Conservation (phyloP, 2,797 vertebrate species). For the Stomatorhinus walkeri region DNA sequence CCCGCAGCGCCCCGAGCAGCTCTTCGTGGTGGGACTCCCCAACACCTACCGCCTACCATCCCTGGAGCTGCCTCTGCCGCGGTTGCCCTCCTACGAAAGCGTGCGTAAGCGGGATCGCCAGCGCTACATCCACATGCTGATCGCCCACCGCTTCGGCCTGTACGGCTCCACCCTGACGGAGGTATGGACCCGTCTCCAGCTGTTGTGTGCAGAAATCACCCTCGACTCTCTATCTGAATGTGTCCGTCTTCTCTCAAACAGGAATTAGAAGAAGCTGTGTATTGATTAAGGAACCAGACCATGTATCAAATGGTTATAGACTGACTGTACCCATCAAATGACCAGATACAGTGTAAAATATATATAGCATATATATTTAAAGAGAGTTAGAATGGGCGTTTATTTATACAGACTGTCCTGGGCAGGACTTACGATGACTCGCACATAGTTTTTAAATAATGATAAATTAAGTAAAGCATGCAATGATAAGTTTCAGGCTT, state of each 20-base stretch:
- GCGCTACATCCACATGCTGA: constrained; percentile 77
- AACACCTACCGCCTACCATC: constrained; percentile 65
- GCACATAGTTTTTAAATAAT: neutral
- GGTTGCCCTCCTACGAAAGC: constrained; percentile 69
- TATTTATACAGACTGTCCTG: neutral
- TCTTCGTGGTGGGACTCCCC: constrained; percentile 65
- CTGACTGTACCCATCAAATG: neutral
- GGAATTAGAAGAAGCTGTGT: neutral
- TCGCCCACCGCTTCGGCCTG: constrained; percentile 68
- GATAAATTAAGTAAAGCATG: neutral
- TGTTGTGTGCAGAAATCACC: neutral
- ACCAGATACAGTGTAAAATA: neutral
- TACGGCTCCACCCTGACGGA: constrained; percentile 55
- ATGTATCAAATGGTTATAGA: neutral
- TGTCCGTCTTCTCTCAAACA: neutral
- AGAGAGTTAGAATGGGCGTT: neutral
- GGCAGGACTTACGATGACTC: neutral
- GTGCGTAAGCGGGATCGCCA: constrained; percentile 73
- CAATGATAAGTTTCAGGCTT: neutral
- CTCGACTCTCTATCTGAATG: neutral
- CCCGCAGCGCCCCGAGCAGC: constrained; percentile 50
- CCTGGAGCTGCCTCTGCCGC: constrained; percentile 57
- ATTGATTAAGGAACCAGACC: neutral
- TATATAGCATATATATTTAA: neutral
- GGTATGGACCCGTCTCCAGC: constrained; percentile 28